Evolutionary conservation across 2,797 vertebrate genomes (phyloP).

Genomic region (Sciaenops ocellatus): DNA sequence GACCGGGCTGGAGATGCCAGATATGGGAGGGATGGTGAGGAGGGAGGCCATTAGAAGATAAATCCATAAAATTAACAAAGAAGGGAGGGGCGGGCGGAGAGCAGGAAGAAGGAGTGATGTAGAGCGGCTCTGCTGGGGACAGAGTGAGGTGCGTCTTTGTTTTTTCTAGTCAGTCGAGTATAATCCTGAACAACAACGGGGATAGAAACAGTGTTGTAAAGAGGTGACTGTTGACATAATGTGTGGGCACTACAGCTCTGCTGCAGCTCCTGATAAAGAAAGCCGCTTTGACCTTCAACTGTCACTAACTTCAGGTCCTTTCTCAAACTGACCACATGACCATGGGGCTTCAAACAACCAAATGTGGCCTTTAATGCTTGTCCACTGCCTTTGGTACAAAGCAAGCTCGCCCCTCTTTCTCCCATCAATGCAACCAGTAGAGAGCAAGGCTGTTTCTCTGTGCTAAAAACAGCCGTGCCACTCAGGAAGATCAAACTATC

Average conservation of each 20-base stretch:
- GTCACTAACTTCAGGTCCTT: constrained; percentile 52
- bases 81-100: constrained; percentile 54
- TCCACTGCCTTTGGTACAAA: constrained; percentile 59
- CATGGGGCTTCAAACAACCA: constrained; percentile 57
- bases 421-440: constrained; percentile 66
- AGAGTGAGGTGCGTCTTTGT: constrained; percentile 45
- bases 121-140: constrained; percentile 31
- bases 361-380: constrained; percentile 56
- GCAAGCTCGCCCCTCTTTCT: constrained; percentile 53
- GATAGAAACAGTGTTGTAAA: constrained; percentile 37
- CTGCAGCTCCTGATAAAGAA: constrained; percentile 60
- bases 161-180: constrained; percentile 48
- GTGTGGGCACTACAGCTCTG: constrained; percentile 32
- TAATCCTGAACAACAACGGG: constrained; percentile 51
- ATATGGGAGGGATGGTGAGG: constrained; percentile 67
- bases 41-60: constrained; percentile 81
- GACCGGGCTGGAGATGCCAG: constrained; percentile 62
- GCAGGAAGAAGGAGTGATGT: constrained; percentile 51
- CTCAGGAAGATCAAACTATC: constrained; percentile 84
- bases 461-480: constrained; percentile 83
- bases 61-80: constrained; percentile 83
- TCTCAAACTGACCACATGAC: constrained; percentile 56
- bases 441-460: constrained; percentile 78
- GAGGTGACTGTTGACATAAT: constrained; percentile 51
- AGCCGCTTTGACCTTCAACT: constrained; percentile 71